Conservation (phyloP, 2,797 vertebrate species). For the Falco columbarius region DNA sequence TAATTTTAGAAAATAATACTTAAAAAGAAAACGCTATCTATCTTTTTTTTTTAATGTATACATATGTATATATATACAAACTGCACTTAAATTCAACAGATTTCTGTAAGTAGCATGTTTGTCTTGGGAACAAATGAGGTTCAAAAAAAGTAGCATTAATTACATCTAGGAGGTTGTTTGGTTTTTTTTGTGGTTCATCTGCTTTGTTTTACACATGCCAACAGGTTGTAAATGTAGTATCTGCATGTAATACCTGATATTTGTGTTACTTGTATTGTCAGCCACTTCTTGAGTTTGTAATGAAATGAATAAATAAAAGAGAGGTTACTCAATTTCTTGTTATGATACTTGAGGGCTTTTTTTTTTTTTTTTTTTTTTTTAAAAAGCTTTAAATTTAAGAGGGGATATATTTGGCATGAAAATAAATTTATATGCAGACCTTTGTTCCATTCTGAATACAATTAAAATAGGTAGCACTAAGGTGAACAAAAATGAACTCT, state of each 20-base stretch:
- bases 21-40: neutral
- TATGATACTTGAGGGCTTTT: neutral
- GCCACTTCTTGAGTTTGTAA: constrained; percentile 21
- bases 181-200: constrained; percentile 39
- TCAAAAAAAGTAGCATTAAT: constrained; percentile 20
- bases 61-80: neutral
- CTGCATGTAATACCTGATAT: constrained; percentile 3
- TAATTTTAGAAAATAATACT: neutral
- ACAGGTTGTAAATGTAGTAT: constrained; percentile 35
- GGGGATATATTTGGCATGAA: neutral
- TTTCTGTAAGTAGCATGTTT: neutral
- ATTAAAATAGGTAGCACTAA: constrained; percentile 55
- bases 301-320: neutral
- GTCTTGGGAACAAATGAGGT: neutral
- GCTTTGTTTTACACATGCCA: neutral
- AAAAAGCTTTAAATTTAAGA: constrained; percentile 21
- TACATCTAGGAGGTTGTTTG: neutral
- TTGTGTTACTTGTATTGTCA: neutral
- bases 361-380: neutral
- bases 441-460: constrained; percentile 43
- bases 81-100: neutral
- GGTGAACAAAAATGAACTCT: constrained; percentile 37
- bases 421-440: neutral
- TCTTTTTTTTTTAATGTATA: neutral
- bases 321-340: neutral